phyloP scores from a whole-genome alignment of 35 echinoderm and acorn worm species.

The Ptychodera flava region DNA sequence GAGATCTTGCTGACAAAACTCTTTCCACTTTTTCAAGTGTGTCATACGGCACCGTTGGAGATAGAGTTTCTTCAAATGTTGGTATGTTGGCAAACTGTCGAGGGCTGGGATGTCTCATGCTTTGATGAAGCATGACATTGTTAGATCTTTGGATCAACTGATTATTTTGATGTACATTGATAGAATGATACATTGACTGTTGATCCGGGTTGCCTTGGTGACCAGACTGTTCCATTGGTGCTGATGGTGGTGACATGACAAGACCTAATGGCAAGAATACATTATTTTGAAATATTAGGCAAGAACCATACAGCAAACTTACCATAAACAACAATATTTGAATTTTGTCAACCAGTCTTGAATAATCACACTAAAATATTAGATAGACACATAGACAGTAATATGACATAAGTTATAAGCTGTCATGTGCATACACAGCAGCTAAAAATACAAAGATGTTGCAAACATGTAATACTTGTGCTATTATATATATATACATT shows the following conservation, averaged over 20 bases:
- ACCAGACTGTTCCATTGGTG: constrained; percentile 23
- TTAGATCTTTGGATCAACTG: constrained; percentile 55
- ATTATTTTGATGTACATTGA: constrained; percentile 26
- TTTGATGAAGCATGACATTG: constrained; percentile 24
- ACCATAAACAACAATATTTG: too few relatives aligned
- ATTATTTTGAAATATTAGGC: too few relatives aligned
- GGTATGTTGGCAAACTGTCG: constrained; percentile 15
- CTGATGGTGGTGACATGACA: constrained; percentile 6
- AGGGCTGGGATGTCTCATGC: constrained; percentile 2
- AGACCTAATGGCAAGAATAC: background rate
- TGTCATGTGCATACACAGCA: too few relatives aligned
- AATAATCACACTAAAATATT: too few relatives aligned
- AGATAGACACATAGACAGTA: too few relatives aligned
- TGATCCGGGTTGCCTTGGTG: constrained; percentile 61
- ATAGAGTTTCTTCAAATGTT: constrained; percentile 55
- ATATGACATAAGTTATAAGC: too few relatives aligned
- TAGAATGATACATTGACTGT: constrained; percentile 38
- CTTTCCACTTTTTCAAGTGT: constrained; percentile 70
- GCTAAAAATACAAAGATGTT: too few relatives aligned
- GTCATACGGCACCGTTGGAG: constrained; percentile 5
- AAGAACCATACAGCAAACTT: too few relatives aligned
- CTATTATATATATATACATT: too few relatives aligned
- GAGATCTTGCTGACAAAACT: constrained; percentile 86
- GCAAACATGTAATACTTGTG: too few relatives aligned
- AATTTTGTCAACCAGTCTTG: too few relatives aligned